These are phyloP conservation scores for Ceratotherium simum DNA, from an alignment of 2,113 vertebrate species.

Conservation along the genomic window DNA sequence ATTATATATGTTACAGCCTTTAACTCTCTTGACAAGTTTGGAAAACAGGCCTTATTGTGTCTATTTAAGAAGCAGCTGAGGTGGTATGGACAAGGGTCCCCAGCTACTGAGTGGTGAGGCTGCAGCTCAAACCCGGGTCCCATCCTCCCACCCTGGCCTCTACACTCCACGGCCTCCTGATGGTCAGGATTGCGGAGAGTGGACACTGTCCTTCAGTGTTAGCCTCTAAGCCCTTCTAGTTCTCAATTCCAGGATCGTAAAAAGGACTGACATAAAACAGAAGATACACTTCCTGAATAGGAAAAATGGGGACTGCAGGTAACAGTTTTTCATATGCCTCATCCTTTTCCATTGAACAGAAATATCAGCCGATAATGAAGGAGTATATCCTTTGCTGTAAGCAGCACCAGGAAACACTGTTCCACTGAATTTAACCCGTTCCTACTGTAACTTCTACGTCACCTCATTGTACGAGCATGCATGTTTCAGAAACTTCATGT, in stretches of 20 bases:
- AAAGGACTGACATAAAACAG: not conserved
- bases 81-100: not conserved
- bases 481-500: not conserved
- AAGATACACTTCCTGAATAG: not conserved
- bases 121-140: not conserved
- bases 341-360: not conserved
- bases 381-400: not conserved
- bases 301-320: not conserved
- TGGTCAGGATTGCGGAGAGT: not conserved
- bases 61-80: not conserved
- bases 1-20: not conserved
- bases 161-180: not conserved
- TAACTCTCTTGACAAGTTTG: not conserved
- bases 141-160: not conserved
- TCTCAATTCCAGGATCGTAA: not conserved
- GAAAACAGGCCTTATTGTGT: not conserved
- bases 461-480: too few species aligned
- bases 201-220: too few species aligned
- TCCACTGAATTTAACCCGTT: not conserved
- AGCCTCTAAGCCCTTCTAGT: not conserved
- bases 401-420: not conserved
- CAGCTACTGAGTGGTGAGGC: not conserved
- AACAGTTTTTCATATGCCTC: not conserved
- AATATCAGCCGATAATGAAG: not conserved
- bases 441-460: not conserved